Percentiles rank a stretch among this genome's conserved stretches.
phyloP scores from a whole-genome alignment of 2,888 invertebrate genomes.

The Deilephila porcellus region DNA sequence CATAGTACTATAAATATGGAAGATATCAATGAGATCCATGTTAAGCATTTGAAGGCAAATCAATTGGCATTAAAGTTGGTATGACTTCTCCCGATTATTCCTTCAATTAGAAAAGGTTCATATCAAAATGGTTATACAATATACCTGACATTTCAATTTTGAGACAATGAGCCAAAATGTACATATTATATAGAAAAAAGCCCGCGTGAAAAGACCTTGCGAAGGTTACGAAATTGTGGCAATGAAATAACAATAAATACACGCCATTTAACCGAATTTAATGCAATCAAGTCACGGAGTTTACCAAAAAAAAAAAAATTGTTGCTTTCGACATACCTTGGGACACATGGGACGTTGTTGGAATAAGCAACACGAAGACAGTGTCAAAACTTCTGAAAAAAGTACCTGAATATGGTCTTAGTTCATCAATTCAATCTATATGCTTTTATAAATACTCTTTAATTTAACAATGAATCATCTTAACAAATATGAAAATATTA shows the following conservation, averaged over 20 bases:
- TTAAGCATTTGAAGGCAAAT: not conserved
- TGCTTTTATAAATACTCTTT: too few relatives aligned
- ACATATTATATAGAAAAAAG: slow-evolving; percentile 17
- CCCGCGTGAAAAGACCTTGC: slow-evolving; percentile 13
- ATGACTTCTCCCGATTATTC: not conserved
- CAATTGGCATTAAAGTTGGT: not conserved
- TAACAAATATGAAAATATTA: not conserved
- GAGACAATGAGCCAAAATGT: slow-evolving; percentile 16
- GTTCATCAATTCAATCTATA: not conserved
- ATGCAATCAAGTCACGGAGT: slow-evolving; percentile 13
- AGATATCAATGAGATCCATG: too few relatives aligned
- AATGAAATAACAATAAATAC: slow-evolving; percentile 26
- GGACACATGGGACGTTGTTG: not conserved
- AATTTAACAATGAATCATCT: too few relatives aligned
- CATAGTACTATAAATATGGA: too few relatives aligned
- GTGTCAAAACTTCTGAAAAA: not conserved
- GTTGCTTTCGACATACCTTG: not conserved
- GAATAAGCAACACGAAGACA: not conserved
- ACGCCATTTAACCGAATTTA: slow-evolving; percentile 18
- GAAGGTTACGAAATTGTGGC: slow-evolving; percentile 26
- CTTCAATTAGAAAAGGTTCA: not conserved
- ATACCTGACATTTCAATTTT: slow-evolving; percentile 2
- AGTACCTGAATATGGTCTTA: not conserved
- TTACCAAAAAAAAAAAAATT: not conserved
- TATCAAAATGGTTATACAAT: not conserved